These are phyloP conservation scores for Lucilia cuprina DNA, from an alignment of 1,140 invertebrate genomes.

Conservation along the genomic window DNA sequence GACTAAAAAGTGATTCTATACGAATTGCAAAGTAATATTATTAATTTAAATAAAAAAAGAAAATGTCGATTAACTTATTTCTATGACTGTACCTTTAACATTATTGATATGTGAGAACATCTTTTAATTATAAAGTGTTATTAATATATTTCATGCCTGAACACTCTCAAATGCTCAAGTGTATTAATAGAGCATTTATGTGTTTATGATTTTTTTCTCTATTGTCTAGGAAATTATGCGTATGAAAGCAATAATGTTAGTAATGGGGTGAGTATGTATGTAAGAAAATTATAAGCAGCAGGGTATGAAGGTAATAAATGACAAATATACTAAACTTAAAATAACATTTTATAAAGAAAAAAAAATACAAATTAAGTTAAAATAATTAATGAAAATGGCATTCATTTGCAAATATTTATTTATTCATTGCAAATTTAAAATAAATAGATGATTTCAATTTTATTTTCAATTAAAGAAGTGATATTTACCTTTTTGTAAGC, in stretches of 20 bases:
- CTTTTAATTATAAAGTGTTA: constrained; percentile 17
- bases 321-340: background rate
- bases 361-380: too few relatives aligned
- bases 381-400: too few relatives aligned
- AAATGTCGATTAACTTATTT: too few relatives aligned
- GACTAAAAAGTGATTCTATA: too few relatives aligned
- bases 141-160: constrained; percentile 30
- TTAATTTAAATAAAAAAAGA: too few relatives aligned
- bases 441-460: background rate
- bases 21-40: too few relatives aligned
- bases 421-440: background rate
- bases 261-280: background rate
- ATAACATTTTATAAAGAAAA: too few relatives aligned
- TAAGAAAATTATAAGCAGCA: background rate
- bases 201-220: background rate
- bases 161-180: constrained; percentile 17
- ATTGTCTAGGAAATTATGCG: background rate
- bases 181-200: background rate
- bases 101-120: background rate
- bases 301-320: background rate
- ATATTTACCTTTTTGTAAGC: background rate
- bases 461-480: background rate
- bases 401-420: too few relatives aligned
- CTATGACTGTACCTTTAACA: background rate
- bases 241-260: background rate